Base-by-base conservation (phyloP, 2,888 invertebrate genomes). In the Eupithecia tripunctaria region DNA sequence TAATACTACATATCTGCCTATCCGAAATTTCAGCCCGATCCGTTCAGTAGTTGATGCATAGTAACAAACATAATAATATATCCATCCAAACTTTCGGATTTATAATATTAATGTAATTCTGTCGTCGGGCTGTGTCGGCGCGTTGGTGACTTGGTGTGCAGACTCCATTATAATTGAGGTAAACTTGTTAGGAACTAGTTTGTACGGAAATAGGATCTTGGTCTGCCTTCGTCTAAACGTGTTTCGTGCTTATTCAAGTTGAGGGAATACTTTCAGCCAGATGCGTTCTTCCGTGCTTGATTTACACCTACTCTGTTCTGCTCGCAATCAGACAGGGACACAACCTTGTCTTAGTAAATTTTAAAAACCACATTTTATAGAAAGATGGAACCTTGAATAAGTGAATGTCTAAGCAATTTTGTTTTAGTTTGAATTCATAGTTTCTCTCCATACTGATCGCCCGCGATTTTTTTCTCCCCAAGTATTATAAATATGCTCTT, bases 141-240 rank as follows among this genome's bases (percentile, higher is more conserved):
- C 51, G 21, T 51, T 21, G 12, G 21, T 5, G 14, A 25, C 56
- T 56, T 56, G 25, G 56, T 25, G 56, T 56, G 56, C 12, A 56
- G 10, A 36, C 32, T n/a, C 62, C 29, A 21, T n/a, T 63, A 32
- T 21, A 63, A 21, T 63, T 63, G 62, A 63, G 60, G 60, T 60
- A 60, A 60, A n/a, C 36, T 36, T n/a, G 74, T 76, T 76, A 76
- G 68, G 47, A 70, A 70, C 72, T 72, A 72, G 74, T 76, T 76
- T 63, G 70, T 66, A 70, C 63, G 72, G 74, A 72, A 74, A 76
- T 72, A 68, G 71, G 72, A 63, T 63, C 32, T 32, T n/a, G 32
- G 62, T 63, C 32, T 63, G 62, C 10, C 56, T 25, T 66, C 70
- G 41, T 63, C 72, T 74, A 74, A 76, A 68, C 63, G 67, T 68